Evolutionary conservation across 2,797 vertebrate genomes (phyloP), one percentile per base, ranked within the genome.

Genomic region (Allobates femoralis): DNA sequence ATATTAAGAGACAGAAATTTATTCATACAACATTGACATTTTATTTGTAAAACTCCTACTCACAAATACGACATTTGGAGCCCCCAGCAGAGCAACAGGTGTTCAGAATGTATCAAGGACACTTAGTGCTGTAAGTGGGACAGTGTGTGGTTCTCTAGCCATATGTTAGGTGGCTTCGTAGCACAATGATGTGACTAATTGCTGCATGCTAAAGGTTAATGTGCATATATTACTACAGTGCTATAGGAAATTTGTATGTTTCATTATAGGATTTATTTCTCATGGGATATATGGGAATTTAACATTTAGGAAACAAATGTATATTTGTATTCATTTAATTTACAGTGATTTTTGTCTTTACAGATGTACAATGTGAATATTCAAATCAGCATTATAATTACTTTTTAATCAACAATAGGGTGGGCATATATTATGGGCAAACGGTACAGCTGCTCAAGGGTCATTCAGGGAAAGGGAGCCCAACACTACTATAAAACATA

Each of bases 1-100:
- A 85, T 87, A 82, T 75, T 87, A 84, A 87, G 74, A 84, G 77
- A 84, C 55, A 64, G 28, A 81, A 84, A 88, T 88, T 88, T 88
- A 84, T 88, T 88, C 86, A 85, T 85, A 76, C 84, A 88, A 88
- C 86, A 81, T 58, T 88, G 86, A 85, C 77, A 88, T 88, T 84
- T 87, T 84, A 75, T 87, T 87, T 88, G 83, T 77, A 75, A 81
- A 56, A 81, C 86, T 85, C 86, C 86, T 46, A 88, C 83, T 80
- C 86, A 81, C 46, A 84, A 79, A 67, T 88, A 81, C 64, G 78
- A 85, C 86, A 88, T 88, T 88, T 88, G 83, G 86, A 79, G 81
- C 81, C 86, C 78, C 69, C 50, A 60, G 67, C 76, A 74, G 75
- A 88, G 78, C 64, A 85, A 88, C 86, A 88, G 77, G 86, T 88